Evolutionary conservation across 2,797 vertebrate species (phyloP), one percentile per base, ranked within the genome.

Genomic region (Anguilla marmorata): DNA sequence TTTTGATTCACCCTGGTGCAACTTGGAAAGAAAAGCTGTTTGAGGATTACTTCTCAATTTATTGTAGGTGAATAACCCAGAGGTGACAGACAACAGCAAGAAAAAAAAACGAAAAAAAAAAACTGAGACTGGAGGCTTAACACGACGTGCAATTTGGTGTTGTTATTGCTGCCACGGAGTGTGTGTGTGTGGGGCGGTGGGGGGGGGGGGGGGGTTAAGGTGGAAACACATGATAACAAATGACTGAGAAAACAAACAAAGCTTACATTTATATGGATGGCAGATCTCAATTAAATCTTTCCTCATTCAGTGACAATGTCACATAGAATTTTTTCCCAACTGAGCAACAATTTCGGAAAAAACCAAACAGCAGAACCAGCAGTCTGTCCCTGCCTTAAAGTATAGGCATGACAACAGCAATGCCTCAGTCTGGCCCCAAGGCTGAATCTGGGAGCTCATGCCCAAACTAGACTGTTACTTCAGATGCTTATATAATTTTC

Each of bases 31-130:
- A 74, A 74, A 74, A 33, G 11, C 69, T 21, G 27, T 74, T 74
- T 74, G 69, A 74, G 69, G 27, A 74, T 37, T 30, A 74, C 27
- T 74, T 74, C 69, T 74, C 69, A 74, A 74, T 30, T 14, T 74
- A 33, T 72, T 33, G 27, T 33, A 2, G 69, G 69, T 33, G 69
- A 72, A 12, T 33, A 72, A 72, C 69, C n/a, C 27, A 72, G 69
- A 72, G 30, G 4, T 72, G 69, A 72, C 69, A 30, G 69, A 66
- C 63, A 66, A 56, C 60, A 63, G 60, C 60, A 63, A 63, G 21
- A 16, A 16, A 16, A 56, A 52, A 56, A 56, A 56, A 60, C 0
- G 0, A 0, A 52, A 56, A 56, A 60, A 41, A 41, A 41, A 41
- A 21, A 52, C 4, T 6, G 11, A 52, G 50, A 52, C 50, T 52